Conservation (phyloP, 1,140 invertebrate genomes). For the Armadillidium nasatum region DNA sequence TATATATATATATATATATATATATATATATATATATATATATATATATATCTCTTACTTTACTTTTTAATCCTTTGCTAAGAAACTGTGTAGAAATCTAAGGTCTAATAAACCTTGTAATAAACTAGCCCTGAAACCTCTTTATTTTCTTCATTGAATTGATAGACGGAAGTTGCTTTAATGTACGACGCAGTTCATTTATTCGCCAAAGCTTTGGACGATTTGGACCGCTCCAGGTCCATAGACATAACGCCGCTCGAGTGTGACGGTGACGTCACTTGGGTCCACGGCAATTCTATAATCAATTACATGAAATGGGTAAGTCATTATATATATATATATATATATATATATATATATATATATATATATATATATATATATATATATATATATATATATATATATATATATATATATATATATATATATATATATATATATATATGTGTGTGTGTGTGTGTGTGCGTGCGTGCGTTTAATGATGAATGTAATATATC, state of each 20-base stretch:
- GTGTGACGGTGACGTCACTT: conserved; percentile 83
- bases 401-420: too few species aligned
- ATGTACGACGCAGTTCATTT: conserved; percentile 76
- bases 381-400: too few species aligned
- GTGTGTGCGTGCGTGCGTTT: too few species aligned
- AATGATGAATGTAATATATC: too few species aligned
- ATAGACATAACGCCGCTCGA: conserved; percentile 69
- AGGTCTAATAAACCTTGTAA: too few species aligned
- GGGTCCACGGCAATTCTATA: conserved; percentile 87
- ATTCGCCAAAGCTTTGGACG: conserved; percentile 87
- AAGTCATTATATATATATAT: too few species aligned
- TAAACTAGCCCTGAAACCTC: background rate
- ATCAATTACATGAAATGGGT: conserved; percentile 98
- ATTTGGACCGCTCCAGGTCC: conserved; percentile 60
- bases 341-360: too few species aligned
- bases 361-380: too few species aligned
- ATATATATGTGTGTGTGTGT: too few species aligned
- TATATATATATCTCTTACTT: too few species aligned
- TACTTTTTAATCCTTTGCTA: background rate
- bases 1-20: background rate
- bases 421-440: too few species aligned
- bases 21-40: background rate
- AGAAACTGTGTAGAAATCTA: too few species aligned
- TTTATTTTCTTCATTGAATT: background rate
- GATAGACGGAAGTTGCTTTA: conserved; percentile 27